Evolutionary conservation across 2,888 invertebrate genomes (phyloP).

Genomic region (Ennomos erosarius): DNA sequence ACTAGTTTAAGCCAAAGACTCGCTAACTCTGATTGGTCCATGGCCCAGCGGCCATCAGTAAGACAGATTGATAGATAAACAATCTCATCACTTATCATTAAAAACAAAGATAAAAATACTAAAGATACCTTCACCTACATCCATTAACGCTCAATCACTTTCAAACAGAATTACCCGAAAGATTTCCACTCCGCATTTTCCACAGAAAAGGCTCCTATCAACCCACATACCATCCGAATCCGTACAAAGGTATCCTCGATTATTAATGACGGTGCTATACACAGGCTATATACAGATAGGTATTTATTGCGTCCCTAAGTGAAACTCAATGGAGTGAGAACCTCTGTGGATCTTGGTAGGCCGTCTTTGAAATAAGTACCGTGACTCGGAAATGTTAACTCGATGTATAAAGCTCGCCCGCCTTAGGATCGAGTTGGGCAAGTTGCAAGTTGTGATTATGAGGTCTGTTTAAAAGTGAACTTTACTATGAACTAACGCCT

Average conservation of each 20-base stretch:
- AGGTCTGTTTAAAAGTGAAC: too few species aligned
- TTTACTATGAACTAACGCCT: too few species aligned
- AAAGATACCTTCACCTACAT: too few species aligned
- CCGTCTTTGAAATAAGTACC: slow-evolving; percentile 37
- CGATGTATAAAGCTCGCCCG: neutral
- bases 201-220: slow-evolving; percentile 1
- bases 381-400: slow-evolving; percentile 17
- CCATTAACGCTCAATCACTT: too few species aligned
- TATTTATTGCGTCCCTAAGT: slow-evolving; percentile 41
- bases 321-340: slow-evolving; percentile 50
- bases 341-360: slow-evolving; percentile 18
- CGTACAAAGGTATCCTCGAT: slow-evolving; percentile 29
- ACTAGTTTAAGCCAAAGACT: too few species aligned
- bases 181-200: slow-evolving; percentile 9
- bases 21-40: too few species aligned
- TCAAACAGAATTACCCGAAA: neutral
- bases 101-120: too few species aligned
- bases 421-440: neutral
- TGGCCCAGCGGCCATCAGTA: too few species aligned
- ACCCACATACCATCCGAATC: slow-evolving; percentile 11
- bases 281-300: slow-evolving; percentile 19
- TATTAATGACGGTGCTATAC: slow-evolving; percentile 35
- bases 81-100: too few species aligned
- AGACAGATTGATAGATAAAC: too few species aligned
- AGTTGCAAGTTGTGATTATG: slow-evolving; percentile 21